Conservation (phyloP, 2,888 invertebrate genomes). For the Drosophila ezoana region DNA sequence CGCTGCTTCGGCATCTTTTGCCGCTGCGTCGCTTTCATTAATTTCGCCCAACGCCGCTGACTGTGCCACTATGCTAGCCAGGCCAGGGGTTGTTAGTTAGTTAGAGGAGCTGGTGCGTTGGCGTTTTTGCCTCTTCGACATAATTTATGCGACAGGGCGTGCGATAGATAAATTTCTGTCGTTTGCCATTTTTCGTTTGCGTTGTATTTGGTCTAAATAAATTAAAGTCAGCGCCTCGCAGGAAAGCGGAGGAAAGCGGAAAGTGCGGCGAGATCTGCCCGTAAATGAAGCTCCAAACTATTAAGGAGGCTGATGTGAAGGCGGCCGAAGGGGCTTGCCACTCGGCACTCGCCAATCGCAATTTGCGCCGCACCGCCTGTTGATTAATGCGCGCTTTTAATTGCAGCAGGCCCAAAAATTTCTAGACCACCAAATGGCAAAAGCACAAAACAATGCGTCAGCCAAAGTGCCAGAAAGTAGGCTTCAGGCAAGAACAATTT, state of each 20-base stretch:
- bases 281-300: conserved; percentile 43
- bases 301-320: conserved; percentile 2
- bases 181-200: conserved; percentile 78
- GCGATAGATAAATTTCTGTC: conserved; percentile 76
- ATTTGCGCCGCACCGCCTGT: conserved; percentile 55
- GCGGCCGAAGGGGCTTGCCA: neutral
- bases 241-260: conserved; percentile 3
- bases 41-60: conserved; percentile 53
- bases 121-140: conserved; percentile 44
- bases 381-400: conserved; percentile 76
- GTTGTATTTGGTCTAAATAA: conserved; percentile 77
- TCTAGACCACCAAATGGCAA: conserved; percentile 32
- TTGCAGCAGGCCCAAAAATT: conserved; percentile 50
- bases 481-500: conserved; percentile 22
- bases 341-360: conserved; percentile 1
- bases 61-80: conserved; percentile 20
- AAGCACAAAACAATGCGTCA: conserved; percentile 34
- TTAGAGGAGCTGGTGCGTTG: neutral
- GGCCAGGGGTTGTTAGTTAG: neutral
- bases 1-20: conserved; percentile 67
- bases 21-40: conserved; percentile 74
- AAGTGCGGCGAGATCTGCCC: neutral
- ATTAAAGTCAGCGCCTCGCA: conserved; percentile 60
- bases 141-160: conserved; percentile 80
- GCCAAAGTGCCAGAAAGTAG: conserved; percentile 26